phyloP scores from a whole-genome alignment of 2,113 vertebrate species.

The Hypanus sabinus region DNA sequence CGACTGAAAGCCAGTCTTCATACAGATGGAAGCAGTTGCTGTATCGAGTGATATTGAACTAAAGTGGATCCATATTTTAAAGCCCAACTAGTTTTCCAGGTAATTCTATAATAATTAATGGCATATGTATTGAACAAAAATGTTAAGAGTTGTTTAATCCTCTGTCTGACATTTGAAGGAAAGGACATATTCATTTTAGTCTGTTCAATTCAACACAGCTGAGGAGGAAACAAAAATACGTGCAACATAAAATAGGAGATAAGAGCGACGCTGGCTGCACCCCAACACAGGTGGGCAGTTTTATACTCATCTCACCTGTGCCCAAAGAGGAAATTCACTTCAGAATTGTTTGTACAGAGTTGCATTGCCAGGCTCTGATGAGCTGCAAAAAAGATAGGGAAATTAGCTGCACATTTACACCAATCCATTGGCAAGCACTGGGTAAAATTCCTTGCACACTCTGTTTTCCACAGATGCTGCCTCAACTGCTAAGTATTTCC shows the following conservation, averaged over 20 bases:
- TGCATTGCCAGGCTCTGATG: not conserved
- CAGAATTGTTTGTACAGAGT: not conserved
- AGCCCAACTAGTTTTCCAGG: slow-evolving; percentile 24
- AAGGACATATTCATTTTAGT: slow-evolving; percentile 30
- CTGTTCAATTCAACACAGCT: slow-evolving; percentile 28
- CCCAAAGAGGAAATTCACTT: not conserved
- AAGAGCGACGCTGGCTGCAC: not conserved
- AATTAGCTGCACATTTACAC: not conserved
- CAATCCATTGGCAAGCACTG: not conserved
- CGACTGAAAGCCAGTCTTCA: not conserved
- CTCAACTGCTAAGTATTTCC: too few relatives aligned
- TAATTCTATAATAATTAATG: slow-evolving; percentile 31
- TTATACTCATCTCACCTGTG: not conserved
- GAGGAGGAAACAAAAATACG: slow-evolving; percentile 8
- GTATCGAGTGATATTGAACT: not conserved
- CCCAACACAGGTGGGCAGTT: not conserved
- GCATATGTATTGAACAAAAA: slow-evolving; percentile 21
- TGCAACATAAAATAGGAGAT: not conserved
- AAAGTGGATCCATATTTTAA: slow-evolving; percentile 29
- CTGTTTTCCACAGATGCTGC: too few relatives aligned
- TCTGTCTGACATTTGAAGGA: slow-evolving; percentile 32
- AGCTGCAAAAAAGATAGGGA: not conserved
- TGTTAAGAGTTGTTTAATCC: slow-evolving; percentile 31
- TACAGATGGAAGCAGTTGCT: slow-evolving; percentile 25
- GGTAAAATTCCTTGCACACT: not conserved